Base-by-base conservation (phyloP, 2,888 invertebrate genomes). In the Orthosia gothica region DNA sequence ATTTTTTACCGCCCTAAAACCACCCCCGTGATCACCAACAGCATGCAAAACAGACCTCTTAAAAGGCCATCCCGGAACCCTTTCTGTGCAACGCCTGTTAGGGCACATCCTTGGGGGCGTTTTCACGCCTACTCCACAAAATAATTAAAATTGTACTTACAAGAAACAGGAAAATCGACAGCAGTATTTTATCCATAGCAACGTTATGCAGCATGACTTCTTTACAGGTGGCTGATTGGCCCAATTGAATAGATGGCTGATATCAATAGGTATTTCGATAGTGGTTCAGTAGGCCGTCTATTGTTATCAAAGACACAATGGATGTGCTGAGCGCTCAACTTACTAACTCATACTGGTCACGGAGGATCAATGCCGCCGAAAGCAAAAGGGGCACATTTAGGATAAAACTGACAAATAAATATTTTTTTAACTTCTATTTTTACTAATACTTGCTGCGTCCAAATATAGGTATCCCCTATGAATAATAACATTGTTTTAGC, bases 291-390 rank as follows among this genome's bases (percentile, higher is more conserved):
- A 74, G 72, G 71, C 47, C 67, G 50, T 58, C 59, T 74, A 67
- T 78, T 88, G 63, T 73, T 71, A 40, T 64, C 50, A 13, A 47
- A 74, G 15, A 63, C 49, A 81, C 78, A 83, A 81, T 78, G 72
- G 49, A 13, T 81, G 87, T 93, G 90, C 86, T 85, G 78, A 87
- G 90, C 69, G 90, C 81, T 61, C 87, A 87, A 87, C 90, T 87
- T 79, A 78, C 86, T 71, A 84, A 84, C 81, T 91, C 88, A 87
- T 89, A 94, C 94, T 95, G 93, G 88, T 79, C 86, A 86, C 86
- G 90, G 89, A 91, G 90, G 91, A 91, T 87, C 74, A 87, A 90
- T 84, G 61, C 20, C 61, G 45, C 45, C 45, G 61, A 9, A 4
- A 16, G 45, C 20, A 11, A 61, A 61, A 61, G 61, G 45, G 45